Evolutionary conservation across 92 coral and sea anemone genomes (phyloP), one percentile per base, ranked within the genome.

Genomic region (Zoanthus gigantus): DNA sequence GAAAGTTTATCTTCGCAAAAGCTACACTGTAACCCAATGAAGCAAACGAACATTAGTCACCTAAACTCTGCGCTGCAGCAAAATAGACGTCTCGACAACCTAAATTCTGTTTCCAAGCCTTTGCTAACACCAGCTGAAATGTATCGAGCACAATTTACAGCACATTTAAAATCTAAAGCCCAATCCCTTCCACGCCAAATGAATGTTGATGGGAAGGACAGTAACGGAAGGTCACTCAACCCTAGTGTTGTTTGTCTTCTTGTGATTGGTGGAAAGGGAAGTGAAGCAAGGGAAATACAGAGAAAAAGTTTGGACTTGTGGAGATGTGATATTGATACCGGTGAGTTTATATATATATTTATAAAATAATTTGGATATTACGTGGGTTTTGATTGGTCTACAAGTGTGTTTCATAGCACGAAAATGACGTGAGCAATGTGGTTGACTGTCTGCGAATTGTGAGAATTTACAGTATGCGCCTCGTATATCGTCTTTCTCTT

Each of bases 321-420:
- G 99, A 93, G 94, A 48, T 97, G 99, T 75, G 94, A 93, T 74
- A 91, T 95, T 18, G 93, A 95, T 88, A 94, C 98, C 87, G 96
- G 98, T 95, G 79, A 42, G 74, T 61, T 69, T 69, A 5, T 63
- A 23, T 23, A 23, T 23, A 23, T 23, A 23, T 23, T 23, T 23
- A 23, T 23, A 23, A 23, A 23, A 23, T 23, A 23, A 23, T 23
- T 23, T 23, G 23, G 23, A 23, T 23, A 23, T 23, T 23, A 23
- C 23, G 23, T 23, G 23, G 23, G 23, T 23, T 23, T 23, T 23
- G 23, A 23, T 23, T 23, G 23, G 23, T 23, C 23, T 23, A 23
- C 23, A 23, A 23, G 23, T 23, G 23, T 23, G 23, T 23, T 23
- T 23, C 23, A 23, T 23, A 23, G 23, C 23, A 23, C 23, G 23